Evolutionary conservation across 2,113 vertebrate species (phyloP).

Genomic region (Crotalus helleri): DNA sequence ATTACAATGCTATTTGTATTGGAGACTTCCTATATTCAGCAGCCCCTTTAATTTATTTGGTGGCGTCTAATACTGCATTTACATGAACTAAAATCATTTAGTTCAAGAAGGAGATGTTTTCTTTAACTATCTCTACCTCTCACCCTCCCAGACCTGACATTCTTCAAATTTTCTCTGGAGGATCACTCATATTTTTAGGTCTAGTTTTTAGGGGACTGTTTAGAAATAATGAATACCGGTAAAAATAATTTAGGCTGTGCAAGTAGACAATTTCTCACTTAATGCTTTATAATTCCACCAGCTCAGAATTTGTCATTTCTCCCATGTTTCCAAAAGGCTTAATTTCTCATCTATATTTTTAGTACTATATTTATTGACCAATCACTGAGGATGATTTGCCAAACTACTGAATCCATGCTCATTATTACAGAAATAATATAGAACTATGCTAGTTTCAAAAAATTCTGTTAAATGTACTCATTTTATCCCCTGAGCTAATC

Average conservation of each 20-base stretch:
- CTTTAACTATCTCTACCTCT: not conserved
- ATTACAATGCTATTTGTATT: not conserved
- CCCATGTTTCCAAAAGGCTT: not conserved
- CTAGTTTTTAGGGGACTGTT: not conserved
- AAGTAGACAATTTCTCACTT: not conserved
- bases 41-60: not conserved
- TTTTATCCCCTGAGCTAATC: not conserved
- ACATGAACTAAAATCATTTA: not conserved
- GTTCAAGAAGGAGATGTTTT: not conserved
- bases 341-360: not conserved
- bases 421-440: not conserved
- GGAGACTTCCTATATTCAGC: not conserved
- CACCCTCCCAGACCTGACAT: not conserved
- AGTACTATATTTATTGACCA: not conserved
- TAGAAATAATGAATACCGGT: not conserved
- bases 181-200: not conserved
- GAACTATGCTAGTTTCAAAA: not conserved
- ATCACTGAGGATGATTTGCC: too few relatives aligned
- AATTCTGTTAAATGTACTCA: accelerated
- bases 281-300: not conserved
- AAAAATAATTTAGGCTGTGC: not conserved
- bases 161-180: not conserved
- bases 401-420: not conserved
- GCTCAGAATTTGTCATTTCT: not conserved
- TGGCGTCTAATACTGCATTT: not conserved